These are phyloP conservation scores for Scaptomyza polygonia DNA, from an alignment of 2,888 invertebrate genomes.

Conservation along the genomic window DNA sequence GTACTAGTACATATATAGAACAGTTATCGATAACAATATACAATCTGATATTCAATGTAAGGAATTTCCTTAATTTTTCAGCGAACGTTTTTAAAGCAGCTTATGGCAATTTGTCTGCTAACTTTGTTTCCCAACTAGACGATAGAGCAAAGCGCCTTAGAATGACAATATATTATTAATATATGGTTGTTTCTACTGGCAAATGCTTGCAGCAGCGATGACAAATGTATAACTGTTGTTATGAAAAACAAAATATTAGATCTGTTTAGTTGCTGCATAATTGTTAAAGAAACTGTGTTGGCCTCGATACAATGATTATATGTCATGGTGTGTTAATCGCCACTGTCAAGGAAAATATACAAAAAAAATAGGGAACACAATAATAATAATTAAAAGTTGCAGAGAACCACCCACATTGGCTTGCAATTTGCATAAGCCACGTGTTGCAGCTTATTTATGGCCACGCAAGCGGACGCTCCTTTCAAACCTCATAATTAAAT, in stretches of 20 bases:
- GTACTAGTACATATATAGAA: neutral
- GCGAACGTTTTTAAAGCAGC: conserved; percentile 42
- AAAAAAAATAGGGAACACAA: conserved; percentile 4
- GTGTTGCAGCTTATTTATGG: conserved; percentile 41
- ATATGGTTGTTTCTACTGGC: conserved; percentile 14
- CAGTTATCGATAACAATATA: neutral
- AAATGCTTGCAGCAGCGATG: conserved; percentile 1
- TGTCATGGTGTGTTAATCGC: conserved; percentile 30
- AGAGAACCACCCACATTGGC: conserved; percentile 23
- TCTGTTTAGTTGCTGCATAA: conserved; percentile 9
- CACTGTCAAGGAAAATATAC: conserved; percentile 15
- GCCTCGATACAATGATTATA: conserved; percentile 10
- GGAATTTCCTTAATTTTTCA: too few species aligned
- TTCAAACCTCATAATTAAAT: conserved; percentile 11
- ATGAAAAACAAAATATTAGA: neutral
- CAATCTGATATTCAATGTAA: too few species aligned
- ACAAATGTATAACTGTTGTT: conserved; percentile 24
- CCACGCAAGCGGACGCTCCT: conserved; percentile 19
- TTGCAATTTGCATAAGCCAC: conserved; percentile 60
- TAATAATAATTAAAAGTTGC: neutral
- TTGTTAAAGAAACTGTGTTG: conserved; percentile 5
- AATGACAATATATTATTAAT: neutral
- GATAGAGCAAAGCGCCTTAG: conserved; percentile 42
- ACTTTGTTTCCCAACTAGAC: conserved; percentile 41
- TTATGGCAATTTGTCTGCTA: conserved; percentile 65